These are phyloP conservation scores for Myiagra hebetior DNA, from an alignment of 2,113 vertebrate species.

Conservation along the genomic window DNA sequence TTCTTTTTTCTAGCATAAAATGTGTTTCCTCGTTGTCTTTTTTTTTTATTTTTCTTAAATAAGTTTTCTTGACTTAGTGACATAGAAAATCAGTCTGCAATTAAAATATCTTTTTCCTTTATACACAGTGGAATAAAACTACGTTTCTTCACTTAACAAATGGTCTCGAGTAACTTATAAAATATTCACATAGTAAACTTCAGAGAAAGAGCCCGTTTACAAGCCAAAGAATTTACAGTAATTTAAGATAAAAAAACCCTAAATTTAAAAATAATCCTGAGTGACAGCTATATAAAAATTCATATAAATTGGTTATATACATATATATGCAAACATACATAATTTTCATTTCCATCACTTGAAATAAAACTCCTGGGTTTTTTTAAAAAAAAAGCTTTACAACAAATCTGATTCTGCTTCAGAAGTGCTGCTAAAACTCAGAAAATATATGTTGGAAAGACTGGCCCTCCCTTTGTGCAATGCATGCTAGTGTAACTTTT, in stretches of 20 bases:
- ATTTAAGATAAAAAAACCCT: background rate
- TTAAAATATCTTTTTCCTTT: background rate
- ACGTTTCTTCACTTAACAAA: background rate
- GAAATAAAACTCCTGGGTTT: background rate
- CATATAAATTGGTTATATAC: background rate
- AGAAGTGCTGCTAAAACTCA: background rate
- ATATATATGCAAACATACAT: background rate
- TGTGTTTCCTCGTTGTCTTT: background rate
- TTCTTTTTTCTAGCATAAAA: background rate
- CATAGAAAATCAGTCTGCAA: background rate
- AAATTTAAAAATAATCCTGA: background rate
- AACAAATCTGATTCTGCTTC: background rate
- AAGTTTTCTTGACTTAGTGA: background rate
- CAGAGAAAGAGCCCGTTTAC: background rate
- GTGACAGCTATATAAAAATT: background rate
- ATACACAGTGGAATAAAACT: background rate
- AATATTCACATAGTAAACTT: background rate
- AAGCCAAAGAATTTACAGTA: background rate
- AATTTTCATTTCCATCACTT: background rate
- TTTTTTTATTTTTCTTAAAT: background rate
- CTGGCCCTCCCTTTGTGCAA: background rate
- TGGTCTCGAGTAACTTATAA: background rate
- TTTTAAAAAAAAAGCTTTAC: background rate
- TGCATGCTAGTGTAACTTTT: background rate
- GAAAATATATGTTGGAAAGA: background rate